Base-by-base conservation (phyloP, 2,888 invertebrate genomes). In the Kryphioiulus occultus region DNA sequence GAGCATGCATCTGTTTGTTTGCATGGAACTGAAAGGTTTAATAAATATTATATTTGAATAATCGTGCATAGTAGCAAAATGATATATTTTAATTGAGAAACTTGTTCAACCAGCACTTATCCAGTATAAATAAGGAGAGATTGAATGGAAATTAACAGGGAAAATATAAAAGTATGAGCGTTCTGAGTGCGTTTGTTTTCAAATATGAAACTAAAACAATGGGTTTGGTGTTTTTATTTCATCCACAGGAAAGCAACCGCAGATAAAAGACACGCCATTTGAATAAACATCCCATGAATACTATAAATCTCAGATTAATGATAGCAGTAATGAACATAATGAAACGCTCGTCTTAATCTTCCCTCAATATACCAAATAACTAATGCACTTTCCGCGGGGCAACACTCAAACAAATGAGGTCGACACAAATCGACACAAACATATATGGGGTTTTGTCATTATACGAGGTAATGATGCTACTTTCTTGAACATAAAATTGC, bases 261-360 rank as follows among this genome's bases (percentile, higher is more conserved):
- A n/a, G 26, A 68, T 68, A 68, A 68, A 68, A 68, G 68, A 68
- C 26, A 68, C 10, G 68, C 68, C 26, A 68, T 68, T 68, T 68
- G 68, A 68, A 68, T 68, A 68, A 68, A 68, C 10, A 68, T 22
- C 12, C 68, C 68, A 68, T 68, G 22, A 68, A 68, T 68, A 68
- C 12, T n/a, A 5, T 12, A 68, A 68, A 68, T 68, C 68, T 68
- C 26, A 68, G 68, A 68, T 68, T 68, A 68, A 68, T 26, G 68
- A 68, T 68, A 68, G 26, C 22, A 26, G 68, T 68, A 68, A 68
- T 9, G 68, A 68, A 0, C 68, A 26, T 12, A 26, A 68, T 68
- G 68, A 68, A 68, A 68, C 7, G 22, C 26, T 68, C 68, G 68
- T 68, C 26, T 26, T 68, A 68, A 68, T 9, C 68, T 68, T 68